Evolutionary conservation across 2,113 vertebrate species (phyloP).

Genomic region (Nothobranchius kuhntae): DNA sequence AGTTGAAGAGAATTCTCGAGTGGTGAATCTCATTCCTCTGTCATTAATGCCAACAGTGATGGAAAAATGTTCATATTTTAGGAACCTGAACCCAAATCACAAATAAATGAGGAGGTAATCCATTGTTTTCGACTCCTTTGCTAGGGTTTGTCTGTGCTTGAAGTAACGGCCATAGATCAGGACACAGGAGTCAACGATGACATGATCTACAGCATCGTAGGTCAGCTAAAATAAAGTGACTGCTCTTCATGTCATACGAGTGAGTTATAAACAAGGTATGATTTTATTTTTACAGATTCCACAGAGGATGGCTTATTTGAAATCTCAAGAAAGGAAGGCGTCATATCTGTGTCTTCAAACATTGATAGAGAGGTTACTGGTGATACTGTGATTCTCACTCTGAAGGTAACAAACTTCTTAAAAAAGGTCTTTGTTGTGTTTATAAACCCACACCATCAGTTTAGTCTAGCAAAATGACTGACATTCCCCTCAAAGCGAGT

Average conservation of each 20-base stretch:
- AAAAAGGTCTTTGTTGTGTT: not conserved
- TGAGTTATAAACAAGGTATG: not conserved
- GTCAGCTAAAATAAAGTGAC: conserved; percentile 58
- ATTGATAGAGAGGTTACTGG: conserved; percentile 85
- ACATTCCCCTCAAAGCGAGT: too few relatives aligned
- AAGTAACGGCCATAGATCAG: conserved; percentile 79
- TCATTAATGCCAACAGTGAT: not conserved
- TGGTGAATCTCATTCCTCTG: conserved; percentile 63
- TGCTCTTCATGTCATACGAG: not conserved
- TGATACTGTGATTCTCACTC: conserved; percentile 76
- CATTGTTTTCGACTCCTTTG: not conserved
- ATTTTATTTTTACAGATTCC: conserved; percentile 48
- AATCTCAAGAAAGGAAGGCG: conserved; percentile 64
- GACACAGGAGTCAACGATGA: conserved; percentile 80
- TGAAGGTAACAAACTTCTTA: conserved; percentile 74
- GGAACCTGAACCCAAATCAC: too few relatives aligned
- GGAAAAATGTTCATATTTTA: not conserved
- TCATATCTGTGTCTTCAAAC: conserved; percentile 68
- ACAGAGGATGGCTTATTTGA: conserved; percentile 68
- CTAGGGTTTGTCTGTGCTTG: conserved; percentile 72
- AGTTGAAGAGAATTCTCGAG: conserved; percentile 67
- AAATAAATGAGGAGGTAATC: not conserved
- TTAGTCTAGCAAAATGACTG: too few relatives aligned
- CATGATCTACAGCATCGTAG: conserved; percentile 77
- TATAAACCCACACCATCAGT: too few relatives aligned